Base-by-base conservation (phyloP, 2,888 invertebrate species). In the Mythimna ferrago region DNA sequence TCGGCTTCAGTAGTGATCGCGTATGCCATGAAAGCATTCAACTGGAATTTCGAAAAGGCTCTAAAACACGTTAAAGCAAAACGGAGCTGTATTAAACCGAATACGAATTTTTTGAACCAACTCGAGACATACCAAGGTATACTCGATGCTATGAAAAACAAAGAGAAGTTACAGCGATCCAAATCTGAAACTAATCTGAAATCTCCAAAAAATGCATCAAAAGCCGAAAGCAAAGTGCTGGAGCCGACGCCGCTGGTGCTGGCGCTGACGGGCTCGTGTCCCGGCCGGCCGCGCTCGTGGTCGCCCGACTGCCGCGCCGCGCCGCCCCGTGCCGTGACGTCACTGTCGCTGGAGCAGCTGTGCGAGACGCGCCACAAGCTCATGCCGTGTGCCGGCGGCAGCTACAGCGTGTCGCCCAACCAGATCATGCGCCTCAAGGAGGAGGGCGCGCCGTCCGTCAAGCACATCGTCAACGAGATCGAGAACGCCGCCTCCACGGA, bases 1-100 rank as follows among this genome's bases (percentile, higher is more conserved):
- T 99, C 99, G 38, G 99, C 99, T 7, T 99, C 99, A 4, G 99
- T 99, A 41, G 99, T 99, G 41, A 99, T 99, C 89, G 99, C 99
- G 0, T 99, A 99, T 95, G 98, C 99, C 38, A 99, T 99, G 99
- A 99, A 99, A 95, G 99, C 99, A 32, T 98, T 98, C 94, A 98
- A 98, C 91, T 99, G 99, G 99, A 98, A 98, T 89, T 98, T 99
- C 89, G 97, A 98, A 78, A 97, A 98, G 88, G 99, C 99, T 2
- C 96, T 98, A 88, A 97, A 98, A 79, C 98, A 98, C 94, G 99
- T 99, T 0, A 99, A 99, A 93, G 97, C 98, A 77, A 98, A 98
- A 91, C 97, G 99, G 41, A 98, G 97, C 90, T 99, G 99, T 94
- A 99, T 99, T 84, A 99, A 99, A 92, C 99, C 99, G 14, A 99